Evolutionary conservation across 2,888 invertebrate genomes (phyloP).

Genomic region (Cheilosia urbana): DNA sequence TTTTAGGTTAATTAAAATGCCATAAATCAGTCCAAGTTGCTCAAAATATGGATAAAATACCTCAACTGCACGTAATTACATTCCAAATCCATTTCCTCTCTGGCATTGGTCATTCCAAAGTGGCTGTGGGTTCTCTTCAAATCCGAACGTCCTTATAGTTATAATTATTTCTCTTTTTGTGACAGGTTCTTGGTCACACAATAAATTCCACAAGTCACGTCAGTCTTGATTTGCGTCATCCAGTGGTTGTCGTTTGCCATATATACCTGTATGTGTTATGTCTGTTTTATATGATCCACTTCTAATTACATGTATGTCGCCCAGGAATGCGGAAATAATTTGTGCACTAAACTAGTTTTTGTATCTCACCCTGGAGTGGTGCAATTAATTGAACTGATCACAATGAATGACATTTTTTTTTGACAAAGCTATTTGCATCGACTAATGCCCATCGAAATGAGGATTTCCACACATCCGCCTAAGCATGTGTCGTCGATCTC

Average conservation of each 20-base stretch:
- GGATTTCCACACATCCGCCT: constrained; percentile 33
- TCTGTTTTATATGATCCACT: constrained; percentile 21
- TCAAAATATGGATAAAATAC: too few relatives aligned
- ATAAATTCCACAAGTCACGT: background rate
- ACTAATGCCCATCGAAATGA: background rate
- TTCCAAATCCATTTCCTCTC: background rate
- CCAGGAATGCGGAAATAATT: constrained; percentile 35
- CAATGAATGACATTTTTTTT: constrained; percentile 24
- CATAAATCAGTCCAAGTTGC: too few relatives aligned
- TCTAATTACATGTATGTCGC: background rate
- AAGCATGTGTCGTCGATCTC: constrained; percentile 28
- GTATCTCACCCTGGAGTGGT: background rate
- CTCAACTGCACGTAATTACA: too few relatives aligned
- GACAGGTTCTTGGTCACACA: constrained; percentile 18
- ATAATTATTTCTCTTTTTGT: background rate
- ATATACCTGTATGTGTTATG: too few relatives aligned
- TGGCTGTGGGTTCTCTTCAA: background rate
- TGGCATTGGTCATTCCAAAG: background rate
- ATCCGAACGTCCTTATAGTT: background rate
- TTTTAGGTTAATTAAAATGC: too few relatives aligned
- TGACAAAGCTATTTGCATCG: background rate
- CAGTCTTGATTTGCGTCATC: constrained; percentile 15
- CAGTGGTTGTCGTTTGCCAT: background rate
- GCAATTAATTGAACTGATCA: constrained; percentile 20
- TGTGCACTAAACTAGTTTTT: constrained; percentile 25